phyloP scores from a whole-genome alignment of 2,113 vertebrate genomes.

The Zosterops lateralis region DNA sequence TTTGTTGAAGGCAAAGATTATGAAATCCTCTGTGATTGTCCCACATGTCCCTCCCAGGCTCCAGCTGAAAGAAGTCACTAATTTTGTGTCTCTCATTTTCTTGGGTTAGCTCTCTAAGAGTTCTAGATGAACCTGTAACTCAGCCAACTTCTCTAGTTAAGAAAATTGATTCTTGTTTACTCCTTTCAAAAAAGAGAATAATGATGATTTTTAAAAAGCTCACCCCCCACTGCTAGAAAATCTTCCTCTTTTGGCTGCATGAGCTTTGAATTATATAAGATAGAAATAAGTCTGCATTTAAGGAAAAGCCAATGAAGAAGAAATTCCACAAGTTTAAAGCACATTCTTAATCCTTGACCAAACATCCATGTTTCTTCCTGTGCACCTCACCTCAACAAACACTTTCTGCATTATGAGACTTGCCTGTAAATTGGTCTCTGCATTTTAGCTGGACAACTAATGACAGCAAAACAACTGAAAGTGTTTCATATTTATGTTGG shows the following conservation, averaged over 20 bases:
- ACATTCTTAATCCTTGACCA: conserved; percentile 31
- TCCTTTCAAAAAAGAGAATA: conserved; percentile 50
- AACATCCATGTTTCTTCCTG: not conserved
- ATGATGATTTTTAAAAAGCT: conserved; percentile 66
- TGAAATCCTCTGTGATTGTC: not conserved
- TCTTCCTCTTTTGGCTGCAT: conserved; percentile 41
- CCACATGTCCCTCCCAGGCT: not conserved
- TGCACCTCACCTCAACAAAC: conserved; percentile 16
- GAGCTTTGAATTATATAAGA: conserved; percentile 67
- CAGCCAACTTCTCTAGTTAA: conserved; percentile 36
- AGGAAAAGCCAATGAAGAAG: not conserved
- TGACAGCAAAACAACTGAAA: conserved; percentile 18
- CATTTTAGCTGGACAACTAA: conserved; percentile 33
- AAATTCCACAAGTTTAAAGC: conserved; percentile 36
- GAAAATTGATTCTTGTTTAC: conserved; percentile 71
- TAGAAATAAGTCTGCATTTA: conserved; percentile 53
- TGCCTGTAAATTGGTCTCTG: conserved; percentile 39
- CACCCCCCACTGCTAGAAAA: conserved; percentile 56
- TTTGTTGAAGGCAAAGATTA: conserved; percentile 37
- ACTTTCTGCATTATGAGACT: not conserved
- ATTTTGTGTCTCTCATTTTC: not conserved
- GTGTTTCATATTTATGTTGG: conserved; percentile 50
- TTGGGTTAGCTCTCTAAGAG: conserved; percentile 23
- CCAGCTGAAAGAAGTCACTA: not conserved
- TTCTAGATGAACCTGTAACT: conserved; percentile 41